Conservation (phyloP, 2,888 invertebrate genomes). For the Girardia tigrina region DNA sequence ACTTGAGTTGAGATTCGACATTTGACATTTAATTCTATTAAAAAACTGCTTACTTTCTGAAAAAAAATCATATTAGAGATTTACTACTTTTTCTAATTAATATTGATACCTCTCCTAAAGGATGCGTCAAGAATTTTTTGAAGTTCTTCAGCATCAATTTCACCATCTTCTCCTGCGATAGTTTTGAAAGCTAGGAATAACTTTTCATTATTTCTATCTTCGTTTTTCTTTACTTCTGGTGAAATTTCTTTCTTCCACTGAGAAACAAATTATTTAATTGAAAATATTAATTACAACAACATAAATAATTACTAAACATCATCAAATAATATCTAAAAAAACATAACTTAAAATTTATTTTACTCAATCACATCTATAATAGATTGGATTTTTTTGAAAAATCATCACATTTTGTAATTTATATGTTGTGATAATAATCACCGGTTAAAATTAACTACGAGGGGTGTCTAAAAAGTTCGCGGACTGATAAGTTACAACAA, state of each 20-base stretch:
- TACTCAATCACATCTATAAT: too few species aligned
- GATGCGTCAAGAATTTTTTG: slow-evolving; percentile 76
- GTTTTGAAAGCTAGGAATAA: slow-evolving; percentile 68
- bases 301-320: too few species aligned
- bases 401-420: too few species aligned
- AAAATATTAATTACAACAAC: too few species aligned
- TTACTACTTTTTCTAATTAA: not conserved
- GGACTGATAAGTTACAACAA: too few species aligned
- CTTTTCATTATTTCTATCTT: not conserved
- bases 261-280: not conserved
- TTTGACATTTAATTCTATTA: not conserved
- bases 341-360: too few species aligned
- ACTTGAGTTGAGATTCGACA: not conserved
- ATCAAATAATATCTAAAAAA: too few species aligned
- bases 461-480: too few species aligned
- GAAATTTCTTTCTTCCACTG: not conserved
- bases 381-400: too few species aligned
- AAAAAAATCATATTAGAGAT: not conserved
- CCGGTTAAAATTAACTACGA: too few species aligned
- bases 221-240: not conserved
- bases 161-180: slow-evolving; percentile 74
- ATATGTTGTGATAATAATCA: too few species aligned
- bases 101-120: slow-evolving; percentile 38
- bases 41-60: not conserved
- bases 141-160: slow-evolving; percentile 81